Percentiles rank a stretch among this genome's conserved stretches.
phyloP scores from a whole-genome alignment of 2,888 invertebrate genomes.

The Nemotelus pantherinus region DNA sequence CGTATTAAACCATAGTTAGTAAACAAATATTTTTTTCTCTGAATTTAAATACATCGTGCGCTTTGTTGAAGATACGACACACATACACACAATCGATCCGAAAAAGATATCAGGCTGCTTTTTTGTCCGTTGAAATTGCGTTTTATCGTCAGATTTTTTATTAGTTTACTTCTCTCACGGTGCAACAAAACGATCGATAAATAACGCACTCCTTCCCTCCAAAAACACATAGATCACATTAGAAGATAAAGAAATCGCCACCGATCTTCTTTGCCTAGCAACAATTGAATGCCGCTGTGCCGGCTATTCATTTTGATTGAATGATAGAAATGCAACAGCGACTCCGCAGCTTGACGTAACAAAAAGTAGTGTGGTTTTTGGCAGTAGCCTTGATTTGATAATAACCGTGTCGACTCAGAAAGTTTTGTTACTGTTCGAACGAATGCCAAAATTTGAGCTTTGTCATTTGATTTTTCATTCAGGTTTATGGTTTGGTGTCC shows the following conservation, averaged over 20 bases:
- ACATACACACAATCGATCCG: no score
- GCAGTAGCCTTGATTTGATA: slow-evolving; percentile 39
- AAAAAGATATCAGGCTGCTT: no score
- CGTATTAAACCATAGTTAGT: no score
- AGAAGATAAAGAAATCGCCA: not conserved
- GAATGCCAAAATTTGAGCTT: not conserved
- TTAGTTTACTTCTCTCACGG: not conserved
- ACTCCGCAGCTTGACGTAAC: not conserved
- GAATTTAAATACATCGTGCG: no score
- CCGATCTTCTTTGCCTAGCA: slow-evolving; percentile 24
- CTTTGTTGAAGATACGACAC: no score
- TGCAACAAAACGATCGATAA: not conserved
- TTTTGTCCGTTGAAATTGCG: no score
- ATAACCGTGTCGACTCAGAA: slow-evolving; percentile 33
- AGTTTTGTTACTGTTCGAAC: slow-evolving; percentile 26
- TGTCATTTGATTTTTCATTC: no score
- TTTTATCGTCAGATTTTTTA: no score
- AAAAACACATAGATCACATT: no score
- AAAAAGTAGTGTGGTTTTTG: slow-evolving; percentile 7
- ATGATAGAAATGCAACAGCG: slow-evolving; percentile 19
- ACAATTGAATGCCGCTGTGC: slow-evolving; percentile 14
- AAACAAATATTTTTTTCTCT: no score
- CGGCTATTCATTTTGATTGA: not conserved
- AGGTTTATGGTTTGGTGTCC: no score
- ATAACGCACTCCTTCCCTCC: not conserved